phyloP scores from a whole-genome alignment of 2,797 vertebrate genomes.

The Chiropotes sagulatus region DNA sequence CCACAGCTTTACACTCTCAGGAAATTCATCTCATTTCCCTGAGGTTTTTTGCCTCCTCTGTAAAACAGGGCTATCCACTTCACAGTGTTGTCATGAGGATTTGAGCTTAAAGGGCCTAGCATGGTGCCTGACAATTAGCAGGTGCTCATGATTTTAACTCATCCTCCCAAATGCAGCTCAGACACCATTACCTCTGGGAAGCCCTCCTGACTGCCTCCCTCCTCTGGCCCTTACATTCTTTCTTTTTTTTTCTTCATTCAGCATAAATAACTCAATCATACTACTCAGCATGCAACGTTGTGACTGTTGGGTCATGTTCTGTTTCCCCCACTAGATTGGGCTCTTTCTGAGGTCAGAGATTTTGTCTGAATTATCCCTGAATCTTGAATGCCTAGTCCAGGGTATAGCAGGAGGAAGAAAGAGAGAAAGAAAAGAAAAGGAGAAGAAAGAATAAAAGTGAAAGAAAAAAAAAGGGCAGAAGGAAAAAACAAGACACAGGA shows the following conservation, averaged over 20 bases:
- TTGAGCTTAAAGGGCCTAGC: neutral
- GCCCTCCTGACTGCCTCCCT: neutral
- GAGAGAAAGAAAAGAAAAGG: neutral
- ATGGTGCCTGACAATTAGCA: neutral
- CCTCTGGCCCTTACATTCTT: neutral
- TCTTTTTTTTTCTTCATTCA: constrained; percentile 10
- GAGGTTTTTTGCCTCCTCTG: neutral
- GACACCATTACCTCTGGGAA: neutral
- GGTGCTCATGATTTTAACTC: neutral
- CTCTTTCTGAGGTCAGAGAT: constrained; percentile 41
- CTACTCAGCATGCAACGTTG: neutral
- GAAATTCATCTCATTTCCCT: neutral
- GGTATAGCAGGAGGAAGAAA: neutral
- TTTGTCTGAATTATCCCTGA: constrained; percentile 42
- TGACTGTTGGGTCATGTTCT: neutral
- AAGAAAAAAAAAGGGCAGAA: neutral
- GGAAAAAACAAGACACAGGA: constrained; percentile 33
- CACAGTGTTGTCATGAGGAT: neutral
- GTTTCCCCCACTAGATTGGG: neutral
- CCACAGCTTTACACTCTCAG: neutral
- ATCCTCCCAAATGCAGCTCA: neutral
- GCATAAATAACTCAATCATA: neutral
- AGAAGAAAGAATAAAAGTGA: neutral
- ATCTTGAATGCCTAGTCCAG: neutral
- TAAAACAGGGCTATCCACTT: neutral